Base-by-base conservation (phyloP, 1,140 invertebrate genomes). In the Aporrectodea caliginosa region DNA sequence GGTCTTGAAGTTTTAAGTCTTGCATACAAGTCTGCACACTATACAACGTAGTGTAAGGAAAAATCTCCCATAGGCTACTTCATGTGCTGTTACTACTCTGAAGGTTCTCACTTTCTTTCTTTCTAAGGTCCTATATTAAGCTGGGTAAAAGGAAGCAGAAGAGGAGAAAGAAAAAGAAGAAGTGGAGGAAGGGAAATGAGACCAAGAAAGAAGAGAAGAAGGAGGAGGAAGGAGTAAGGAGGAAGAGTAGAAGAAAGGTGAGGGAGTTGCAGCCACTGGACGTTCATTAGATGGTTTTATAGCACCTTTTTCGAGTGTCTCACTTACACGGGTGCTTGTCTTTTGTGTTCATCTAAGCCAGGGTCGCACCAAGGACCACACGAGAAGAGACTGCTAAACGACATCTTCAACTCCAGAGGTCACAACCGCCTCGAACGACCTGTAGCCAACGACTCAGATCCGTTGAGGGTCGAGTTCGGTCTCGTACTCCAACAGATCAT, bases 401-500 rank as follows among this genome's bases (percentile, higher is more conserved):
- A 70, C 1, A 6, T 81, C 1, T 75, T 81, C 27, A 34, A 29
- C 12, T n/a, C 35, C 1, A 31, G 69, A 0, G 31, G 58, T 14
- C 69, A 81, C 69, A 79, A 81, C 74, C 31, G 33, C 12, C 70
- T 81, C n/a, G 80, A 79, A 91, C 91, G 98, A 87, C 98, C 98
- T 77, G 96, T 98, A 85, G 92, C 93, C 86, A 98, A 98, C 91
- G 96, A 98, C 91, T 94, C 94, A 85, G 94, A 98, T 86, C 94
- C 96, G 84, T 92, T 99, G 85, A 92, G 94, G 90, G 94, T 99
- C 89, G 95, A 92, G 90, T 97, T 99, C 90, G 96, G 96, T 87
- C 92, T 99, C 89, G 97, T 95, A 85, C 92, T 99, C 87, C 98
- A 98, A 93, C 98, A 99, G 92, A 98, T 99, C 89, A 99, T 99